A percentile compares a stretch with the other conserved stretches of the same genome.
Evolutionary conservation across 2,797 vertebrate genomes (phyloP).

Genomic region (Thripadectes ignobilis): DNA sequence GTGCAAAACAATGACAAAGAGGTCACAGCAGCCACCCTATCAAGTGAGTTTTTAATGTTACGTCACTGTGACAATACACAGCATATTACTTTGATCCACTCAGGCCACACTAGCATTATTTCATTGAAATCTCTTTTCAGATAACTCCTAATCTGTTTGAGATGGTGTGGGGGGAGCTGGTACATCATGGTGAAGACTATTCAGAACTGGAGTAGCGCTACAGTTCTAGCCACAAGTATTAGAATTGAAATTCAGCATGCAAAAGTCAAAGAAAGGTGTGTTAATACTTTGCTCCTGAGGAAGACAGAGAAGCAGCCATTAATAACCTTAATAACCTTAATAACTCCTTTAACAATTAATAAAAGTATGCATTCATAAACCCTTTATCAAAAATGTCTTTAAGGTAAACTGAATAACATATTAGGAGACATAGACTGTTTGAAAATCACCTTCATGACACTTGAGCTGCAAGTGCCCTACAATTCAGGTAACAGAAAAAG

Average conservation of each 20-base stretch:
- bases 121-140: neutral
- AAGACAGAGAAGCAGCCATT: neutral
- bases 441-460: neutral
- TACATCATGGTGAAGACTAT: neutral
- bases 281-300: neutral
- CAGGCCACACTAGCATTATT: neutral
- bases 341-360: neutral
- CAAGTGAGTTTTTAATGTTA: neutral
- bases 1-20: neutral
- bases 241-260: neutral
- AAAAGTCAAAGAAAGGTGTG: neutral
- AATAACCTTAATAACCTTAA: too few relatives aligned
- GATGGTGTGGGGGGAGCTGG: neutral
- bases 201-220: neutral
- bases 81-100: neutral
- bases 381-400: neutral
- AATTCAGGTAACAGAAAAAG: neutral
- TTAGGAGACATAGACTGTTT: neutral
- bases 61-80: neutral
- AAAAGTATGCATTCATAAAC: neutral
- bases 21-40: neutral
- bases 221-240: neutral
- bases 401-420: neutral
- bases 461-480: neutral
- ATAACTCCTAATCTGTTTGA: fast-evolving